A percentile compares a stretch with the other conserved stretches of the same genome.
These are phyloP conservation scores for Sander lucioperca DNA, from an alignment of 2,113 vertebrate genomes.

Conservation along the genomic window DNA sequence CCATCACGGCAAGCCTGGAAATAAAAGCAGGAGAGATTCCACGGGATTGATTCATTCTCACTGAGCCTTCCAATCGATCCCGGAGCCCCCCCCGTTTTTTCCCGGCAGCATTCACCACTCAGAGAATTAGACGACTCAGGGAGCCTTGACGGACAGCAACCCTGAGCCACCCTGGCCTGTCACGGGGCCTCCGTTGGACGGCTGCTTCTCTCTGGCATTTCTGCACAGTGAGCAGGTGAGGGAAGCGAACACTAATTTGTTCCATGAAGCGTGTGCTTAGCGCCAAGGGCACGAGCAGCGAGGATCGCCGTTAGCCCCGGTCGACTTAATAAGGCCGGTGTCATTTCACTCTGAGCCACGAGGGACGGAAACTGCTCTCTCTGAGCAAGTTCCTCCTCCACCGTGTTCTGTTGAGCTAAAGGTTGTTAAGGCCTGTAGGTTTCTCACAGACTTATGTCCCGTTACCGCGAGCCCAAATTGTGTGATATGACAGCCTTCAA, in stretches of 20 bases:
- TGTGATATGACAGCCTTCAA: conserved; percentile 17
- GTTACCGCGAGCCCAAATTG: conserved; percentile 2
- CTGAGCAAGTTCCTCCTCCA: conserved; percentile 19
- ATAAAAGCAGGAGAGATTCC: conserved; percentile 43
- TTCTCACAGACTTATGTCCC: conserved; percentile 23
- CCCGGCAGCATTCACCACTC: conserved; percentile 30
- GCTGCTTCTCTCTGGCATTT: conserved; percentile 37
- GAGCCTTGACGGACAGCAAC: conserved; percentile 27
- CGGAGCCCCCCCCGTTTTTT: background rate
- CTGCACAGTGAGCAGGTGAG: conserved; percentile 69
- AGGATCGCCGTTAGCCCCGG: conserved; percentile 32
- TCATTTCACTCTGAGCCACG: conserved; percentile 34
- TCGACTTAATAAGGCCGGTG: conserved; percentile 52
- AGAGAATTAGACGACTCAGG: conserved; percentile 27
- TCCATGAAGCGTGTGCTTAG: conserved; percentile 52
- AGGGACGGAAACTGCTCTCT: conserved; percentile 22
- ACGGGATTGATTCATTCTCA: conserved; percentile 51
- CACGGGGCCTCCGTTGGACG: background rate
- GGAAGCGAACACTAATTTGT: conserved; percentile 51
- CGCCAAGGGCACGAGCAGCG: conserved; percentile 43
- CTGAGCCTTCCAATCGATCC: conserved; percentile 31
- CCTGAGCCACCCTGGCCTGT: conserved; percentile 32
- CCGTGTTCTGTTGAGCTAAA: background rate
- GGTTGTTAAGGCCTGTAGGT: background rate
- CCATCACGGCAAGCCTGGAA: conserved; percentile 26